Percentiles rank a stretch among this genome's conserved stretches.
These are phyloP conservation scores for Cataglyphis altisquamis DNA, from an alignment of 2,888 invertebrate species.

Conservation along the genomic window DNA sequence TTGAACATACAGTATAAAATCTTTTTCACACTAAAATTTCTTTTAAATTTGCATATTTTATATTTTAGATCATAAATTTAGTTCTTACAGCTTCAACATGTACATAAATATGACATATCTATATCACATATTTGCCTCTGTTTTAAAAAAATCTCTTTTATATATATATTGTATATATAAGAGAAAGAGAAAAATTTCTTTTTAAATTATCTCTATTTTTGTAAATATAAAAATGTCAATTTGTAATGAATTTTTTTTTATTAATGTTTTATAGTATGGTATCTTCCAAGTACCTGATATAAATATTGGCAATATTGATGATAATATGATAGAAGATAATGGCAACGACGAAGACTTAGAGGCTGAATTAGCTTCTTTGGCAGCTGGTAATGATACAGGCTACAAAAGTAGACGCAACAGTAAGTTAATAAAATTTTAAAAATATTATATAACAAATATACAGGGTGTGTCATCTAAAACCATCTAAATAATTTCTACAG, in stretches of 20 bases:
- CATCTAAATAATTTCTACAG: too few species aligned
- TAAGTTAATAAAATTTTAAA: slow-evolving; percentile 59
- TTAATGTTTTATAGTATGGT: slow-evolving; percentile 89
- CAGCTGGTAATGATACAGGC: slow-evolving; percentile 85
- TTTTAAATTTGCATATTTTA: not conserved
- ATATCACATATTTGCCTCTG: not conserved
- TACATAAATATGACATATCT: not conserved
- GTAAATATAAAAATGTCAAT: not conserved
- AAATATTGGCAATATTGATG: slow-evolving; percentile 88
- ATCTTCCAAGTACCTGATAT: slow-evolving; percentile 90
- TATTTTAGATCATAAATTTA: not conserved
- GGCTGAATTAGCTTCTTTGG: slow-evolving; percentile 93
- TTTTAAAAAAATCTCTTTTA: too few species aligned
- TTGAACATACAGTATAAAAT: not conserved
- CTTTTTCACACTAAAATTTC: too few species aligned
- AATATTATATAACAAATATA: not conserved
- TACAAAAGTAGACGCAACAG: slow-evolving; percentile 82
- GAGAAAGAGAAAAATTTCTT: too few species aligned
- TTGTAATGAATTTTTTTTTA: slow-evolving; percentile 8
- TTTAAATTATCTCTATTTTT: too few species aligned
- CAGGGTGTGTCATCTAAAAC: too few species aligned
- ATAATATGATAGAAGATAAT: slow-evolving; percentile 87
- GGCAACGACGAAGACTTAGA: slow-evolving; percentile 93
- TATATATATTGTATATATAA: too few species aligned
- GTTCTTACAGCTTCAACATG: not conserved